phyloP scores from a whole-genome alignment of 2,888 invertebrate species.

The Cantharis flavilabris region DNA sequence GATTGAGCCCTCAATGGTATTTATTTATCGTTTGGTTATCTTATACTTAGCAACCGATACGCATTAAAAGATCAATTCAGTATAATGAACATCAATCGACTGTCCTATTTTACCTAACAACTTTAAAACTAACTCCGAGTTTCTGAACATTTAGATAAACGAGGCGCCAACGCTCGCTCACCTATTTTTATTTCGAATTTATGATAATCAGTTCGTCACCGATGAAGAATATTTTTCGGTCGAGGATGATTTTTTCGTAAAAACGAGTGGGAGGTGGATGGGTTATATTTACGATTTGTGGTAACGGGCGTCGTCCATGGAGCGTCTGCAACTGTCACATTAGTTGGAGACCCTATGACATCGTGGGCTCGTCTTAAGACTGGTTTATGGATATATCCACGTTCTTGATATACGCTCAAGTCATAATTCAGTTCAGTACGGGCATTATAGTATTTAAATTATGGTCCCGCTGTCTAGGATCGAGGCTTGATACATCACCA shows the following conservation, averaged over 20 bases:
- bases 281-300: conserved; percentile 27
- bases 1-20: conserved; percentile 34
- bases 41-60: conserved; percentile 32
- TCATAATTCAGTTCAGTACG: conserved; percentile 38
- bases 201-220: conserved; percentile 14
- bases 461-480: conserved; percentile 38
- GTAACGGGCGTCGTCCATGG: conserved; percentile 29
- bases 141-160: conserved; percentile 40
- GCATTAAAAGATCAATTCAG: conserved; percentile 21
- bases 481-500: conserved; percentile 41
- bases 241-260: conserved; percentile 21
- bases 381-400: conserved; percentile 30
- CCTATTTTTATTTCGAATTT: conserved; percentile 33
- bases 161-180: conserved; percentile 41
- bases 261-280: conserved; percentile 25
- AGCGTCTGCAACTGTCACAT: conserved; percentile 33
- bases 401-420: conserved; percentile 16
- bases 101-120: neutral
- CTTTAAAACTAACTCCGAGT: conserved; percentile 4
- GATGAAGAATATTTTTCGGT: conserved; percentile 3
- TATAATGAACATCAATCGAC: neutral
- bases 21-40: conserved; percentile 33
- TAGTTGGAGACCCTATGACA: conserved; percentile 31
- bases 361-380: conserved; percentile 31
- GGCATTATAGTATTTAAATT: conserved; percentile 41